Evolutionary conservation across 92 coral and sea anemone species (phyloP).

Genomic region (Meandrina meandrites): DNA sequence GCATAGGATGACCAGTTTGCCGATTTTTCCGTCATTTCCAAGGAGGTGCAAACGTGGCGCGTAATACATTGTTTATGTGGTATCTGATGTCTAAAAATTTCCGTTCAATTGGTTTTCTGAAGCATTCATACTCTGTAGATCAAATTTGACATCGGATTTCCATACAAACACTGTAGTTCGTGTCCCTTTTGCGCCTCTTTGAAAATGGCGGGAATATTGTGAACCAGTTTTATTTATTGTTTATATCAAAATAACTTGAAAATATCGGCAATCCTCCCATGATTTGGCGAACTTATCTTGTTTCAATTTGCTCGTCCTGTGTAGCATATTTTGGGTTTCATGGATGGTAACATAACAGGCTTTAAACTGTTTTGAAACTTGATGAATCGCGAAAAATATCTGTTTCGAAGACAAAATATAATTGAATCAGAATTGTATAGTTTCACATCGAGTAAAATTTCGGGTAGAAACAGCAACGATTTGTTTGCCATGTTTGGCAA

Average conservation of each 20-base stretch:
- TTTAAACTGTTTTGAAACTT: background rate
- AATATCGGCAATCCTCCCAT: background rate
- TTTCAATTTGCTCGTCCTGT: background rate
- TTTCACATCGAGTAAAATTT: background rate
- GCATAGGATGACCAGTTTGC: too few species aligned
- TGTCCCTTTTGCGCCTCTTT: background rate
- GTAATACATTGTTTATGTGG: background rate
- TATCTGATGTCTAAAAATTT: background rate
- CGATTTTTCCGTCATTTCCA: too few species aligned
- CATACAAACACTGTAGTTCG: background rate
- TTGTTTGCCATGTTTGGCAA: background rate
- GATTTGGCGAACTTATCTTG: background rate
- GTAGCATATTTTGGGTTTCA: background rate
- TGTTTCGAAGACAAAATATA: too few species aligned
- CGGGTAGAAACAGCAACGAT: background rate
- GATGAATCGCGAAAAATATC: too few species aligned
- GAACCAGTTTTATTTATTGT: too few species aligned
- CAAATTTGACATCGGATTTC: background rate
- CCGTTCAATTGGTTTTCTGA: too few species aligned
- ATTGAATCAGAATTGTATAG: too few species aligned
- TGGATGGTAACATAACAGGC: background rate
- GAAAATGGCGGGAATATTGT: background rate
- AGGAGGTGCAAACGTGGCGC: background rate
- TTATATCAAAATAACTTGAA: background rate
- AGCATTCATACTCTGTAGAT: too few species aligned